A percentile compares a stretch with the other conserved stretches of the same genome.
phyloP scores from a whole-genome alignment of 2,113 vertebrate genomes.

The Pollimyrus isidori region DNA sequence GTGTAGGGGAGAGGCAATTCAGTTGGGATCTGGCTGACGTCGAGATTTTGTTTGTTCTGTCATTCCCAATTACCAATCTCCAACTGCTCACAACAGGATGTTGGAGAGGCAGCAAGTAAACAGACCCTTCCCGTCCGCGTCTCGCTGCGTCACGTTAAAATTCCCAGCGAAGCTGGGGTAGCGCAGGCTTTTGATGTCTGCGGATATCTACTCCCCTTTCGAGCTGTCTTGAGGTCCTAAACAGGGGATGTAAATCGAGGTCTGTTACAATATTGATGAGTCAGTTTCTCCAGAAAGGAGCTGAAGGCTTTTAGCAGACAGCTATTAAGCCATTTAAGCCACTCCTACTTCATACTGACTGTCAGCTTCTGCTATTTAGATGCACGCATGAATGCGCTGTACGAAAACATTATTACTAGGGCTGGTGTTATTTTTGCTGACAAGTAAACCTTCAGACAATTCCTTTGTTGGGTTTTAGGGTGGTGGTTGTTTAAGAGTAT shows the following conservation, averaged over 20 bases:
- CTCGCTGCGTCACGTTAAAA: neutral
- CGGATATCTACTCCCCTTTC: neutral
- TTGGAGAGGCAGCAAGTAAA: neutral
- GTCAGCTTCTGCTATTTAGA: neutral
- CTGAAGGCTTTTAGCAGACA: conserved; percentile 10
- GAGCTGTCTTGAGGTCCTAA: neutral
- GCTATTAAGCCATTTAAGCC: conserved; percentile 3
- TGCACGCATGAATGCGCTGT: neutral
- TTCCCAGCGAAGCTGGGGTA: neutral
- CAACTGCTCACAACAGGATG: neutral
- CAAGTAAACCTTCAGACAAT: neutral
- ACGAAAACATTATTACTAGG: neutral
- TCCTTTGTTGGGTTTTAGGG: neutral
- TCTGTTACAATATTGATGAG: conserved; percentile 23
- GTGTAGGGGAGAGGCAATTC: neutral
- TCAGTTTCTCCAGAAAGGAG: neutral
- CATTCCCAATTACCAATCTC: conserved; percentile 10
- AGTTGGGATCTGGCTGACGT: neutral
- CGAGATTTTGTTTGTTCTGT: conserved; percentile 1
- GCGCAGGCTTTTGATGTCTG: neutral
- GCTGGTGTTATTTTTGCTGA: neutral
- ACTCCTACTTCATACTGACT: neutral
- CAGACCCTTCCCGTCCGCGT: neutral
- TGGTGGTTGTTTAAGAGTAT: neutral
- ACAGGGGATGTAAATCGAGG: conserved; percentile 6